These are phyloP conservation scores for Maniola hyperantus DNA, from an alignment of 2,888 invertebrate genomes.

Conservation along the genomic window DNA sequence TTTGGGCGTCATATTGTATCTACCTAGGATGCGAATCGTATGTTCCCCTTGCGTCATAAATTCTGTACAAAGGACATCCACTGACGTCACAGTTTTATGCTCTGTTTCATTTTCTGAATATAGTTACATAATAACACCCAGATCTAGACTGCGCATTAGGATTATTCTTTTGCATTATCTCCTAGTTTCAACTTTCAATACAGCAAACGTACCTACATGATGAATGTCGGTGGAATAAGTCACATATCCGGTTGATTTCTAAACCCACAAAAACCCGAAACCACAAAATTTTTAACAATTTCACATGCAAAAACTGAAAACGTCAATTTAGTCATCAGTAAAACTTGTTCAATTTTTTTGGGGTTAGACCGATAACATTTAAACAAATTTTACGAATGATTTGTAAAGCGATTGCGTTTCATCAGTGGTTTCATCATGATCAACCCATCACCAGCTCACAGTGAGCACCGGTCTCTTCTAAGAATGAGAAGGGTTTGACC, in stretches of 20 bases:
- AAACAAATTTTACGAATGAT: too few relatives aligned
- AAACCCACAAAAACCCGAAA: too few relatives aligned
- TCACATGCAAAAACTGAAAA: too few relatives aligned
- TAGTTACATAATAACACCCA: not conserved
- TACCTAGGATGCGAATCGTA: constrained; percentile 36
- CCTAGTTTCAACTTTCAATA: not conserved
- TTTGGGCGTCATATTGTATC: constrained; percentile 35
- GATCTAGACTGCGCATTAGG: not conserved
- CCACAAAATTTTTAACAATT: too few relatives aligned
- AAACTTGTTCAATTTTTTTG: too few relatives aligned
- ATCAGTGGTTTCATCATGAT: too few relatives aligned
- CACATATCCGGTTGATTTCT: not conserved
- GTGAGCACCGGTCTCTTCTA: too few relatives aligned
- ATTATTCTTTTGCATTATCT: not conserved
- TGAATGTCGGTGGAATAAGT: not conserved
- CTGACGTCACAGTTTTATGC: constrained; percentile 33
- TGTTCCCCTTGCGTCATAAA: constrained; percentile 57
- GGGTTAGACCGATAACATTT: too few relatives aligned
- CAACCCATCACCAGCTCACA: too few relatives aligned
- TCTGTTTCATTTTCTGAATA: not conserved
- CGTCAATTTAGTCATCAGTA: too few relatives aligned
- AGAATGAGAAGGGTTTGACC: too few relatives aligned
- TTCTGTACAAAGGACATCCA: constrained; percentile 14
- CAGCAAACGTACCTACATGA: not conserved
- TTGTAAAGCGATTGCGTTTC: too few relatives aligned